Evolutionary conservation across 2,113 vertebrate genomes (phyloP), one percentile per base, ranked within the genome.

Genomic region (Hippocampus comes): DNA sequence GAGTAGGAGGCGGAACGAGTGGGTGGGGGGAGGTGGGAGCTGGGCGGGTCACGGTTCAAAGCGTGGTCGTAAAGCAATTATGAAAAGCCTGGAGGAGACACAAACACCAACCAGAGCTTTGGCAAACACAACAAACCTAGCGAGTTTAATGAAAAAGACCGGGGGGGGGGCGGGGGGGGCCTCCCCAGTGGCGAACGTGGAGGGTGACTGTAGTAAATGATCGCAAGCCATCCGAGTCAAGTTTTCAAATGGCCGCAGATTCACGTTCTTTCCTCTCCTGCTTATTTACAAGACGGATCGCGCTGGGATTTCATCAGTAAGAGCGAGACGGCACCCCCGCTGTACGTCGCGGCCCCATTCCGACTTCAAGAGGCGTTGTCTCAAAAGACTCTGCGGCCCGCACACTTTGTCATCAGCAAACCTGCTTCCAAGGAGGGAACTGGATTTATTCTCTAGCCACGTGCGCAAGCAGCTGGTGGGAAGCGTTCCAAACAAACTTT

Each of bases 61-160:
- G 88, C 8, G 20, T 74, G 87, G 87, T 87, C 83, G 75, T 91
- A 90, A 91, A 91, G 79, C 71, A 80, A 87, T 89, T 89, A 89
- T 86, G 85, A 89, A 86, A 86, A 81, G 53, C 53, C 83, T 59
- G 78, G 72, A 83, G 80, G 80, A 86, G 88, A 87, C 79, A 87
- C 82, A 90, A 89, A 91, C 87, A 89, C 51, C 27, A 81, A 86
- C 78, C 84, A 71, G 73, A 67, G 77, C 34, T 82, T 70, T 76
- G 78, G 83, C 82, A 87, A 88, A 81, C 75, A 88, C 77, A 85
- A 81, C 83, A 87, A 74, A 63, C 73, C 73, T 64, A 69, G 49
- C 65, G 77, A 78, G 82, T 86, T 90, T 88, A 86, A 90, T 88
- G 86, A 86, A 85, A 88, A 86, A 84, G 86, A 70, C 7, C n/a